These are phyloP conservation scores for Allolobophora icterica DNA, from an alignment of 2,888 invertebrate species.

Conservation along the genomic window DNA sequence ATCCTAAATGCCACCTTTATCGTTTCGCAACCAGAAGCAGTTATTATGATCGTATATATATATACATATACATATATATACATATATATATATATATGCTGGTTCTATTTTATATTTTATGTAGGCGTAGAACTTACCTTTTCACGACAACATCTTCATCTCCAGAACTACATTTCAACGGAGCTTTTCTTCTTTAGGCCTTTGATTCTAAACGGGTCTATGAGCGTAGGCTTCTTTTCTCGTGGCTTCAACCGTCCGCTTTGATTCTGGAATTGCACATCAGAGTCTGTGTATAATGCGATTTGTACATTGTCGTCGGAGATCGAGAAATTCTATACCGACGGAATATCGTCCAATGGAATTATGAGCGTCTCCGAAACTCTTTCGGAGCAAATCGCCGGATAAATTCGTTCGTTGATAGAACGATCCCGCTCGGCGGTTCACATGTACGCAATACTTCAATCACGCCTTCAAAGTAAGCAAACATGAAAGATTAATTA, in stretches of 20 bases:
- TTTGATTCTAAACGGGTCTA: neutral
- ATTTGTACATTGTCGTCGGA: neutral
- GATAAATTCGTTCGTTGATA: neutral
- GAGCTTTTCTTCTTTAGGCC: neutral
- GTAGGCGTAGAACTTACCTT: too few relatives aligned
- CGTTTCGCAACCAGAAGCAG: too few relatives aligned
- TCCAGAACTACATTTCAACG: too few relatives aligned
- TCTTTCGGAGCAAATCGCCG: neutral
- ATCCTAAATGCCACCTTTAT: too few relatives aligned
- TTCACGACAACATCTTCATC: too few relatives aligned
- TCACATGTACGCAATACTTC: neutral
- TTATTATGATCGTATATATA: too few relatives aligned
- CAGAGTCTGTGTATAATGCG: neutral
- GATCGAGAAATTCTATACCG: neutral
- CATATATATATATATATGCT: too few relatives aligned
- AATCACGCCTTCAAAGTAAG: neutral
- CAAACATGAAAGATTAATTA: conserved; percentile 17
- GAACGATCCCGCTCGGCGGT: neutral
- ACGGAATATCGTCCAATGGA: neutral
- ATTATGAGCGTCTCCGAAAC: neutral
- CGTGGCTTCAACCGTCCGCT: neutral
- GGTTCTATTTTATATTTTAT: too few relatives aligned
- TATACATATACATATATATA: too few relatives aligned
- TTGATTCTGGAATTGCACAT: conserved; percentile 10
- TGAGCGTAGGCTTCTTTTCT: neutral